phyloP scores from a whole-genome alignment of 1,140 invertebrate species.

The Drosophila malerkotliana region DNA sequence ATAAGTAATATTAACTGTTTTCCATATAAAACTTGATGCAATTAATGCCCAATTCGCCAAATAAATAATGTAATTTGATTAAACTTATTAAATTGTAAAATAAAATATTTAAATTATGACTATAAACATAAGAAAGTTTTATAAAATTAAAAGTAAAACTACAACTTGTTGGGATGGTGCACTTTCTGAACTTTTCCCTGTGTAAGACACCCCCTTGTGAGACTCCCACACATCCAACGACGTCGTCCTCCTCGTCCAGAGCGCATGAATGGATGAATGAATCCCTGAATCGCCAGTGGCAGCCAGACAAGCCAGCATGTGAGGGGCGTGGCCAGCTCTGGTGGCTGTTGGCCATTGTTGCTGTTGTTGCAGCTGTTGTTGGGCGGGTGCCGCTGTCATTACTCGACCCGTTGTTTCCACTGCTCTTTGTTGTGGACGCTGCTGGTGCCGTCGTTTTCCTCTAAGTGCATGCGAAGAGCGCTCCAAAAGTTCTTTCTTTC shows the following conservation, averaged over 20 bases:
- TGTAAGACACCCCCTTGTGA: constrained; percentile 21
- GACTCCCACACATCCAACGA: constrained; percentile 34
- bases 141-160: too few species aligned
- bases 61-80: too few species aligned
- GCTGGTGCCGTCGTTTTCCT: constrained; percentile 72
- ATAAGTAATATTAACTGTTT: too few species aligned
- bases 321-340: constrained; percentile 69
- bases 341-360: constrained; percentile 59
- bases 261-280: constrained; percentile 76
- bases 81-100: too few species aligned
- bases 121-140: too few species aligned
- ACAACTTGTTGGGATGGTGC: too few species aligned
- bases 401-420: constrained; percentile 53
- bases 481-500: constrained; percentile 63
- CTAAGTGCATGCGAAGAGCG: constrained; percentile 78
- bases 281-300: constrained; percentile 70
- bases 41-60: too few species aligned
- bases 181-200: constrained; percentile 17
- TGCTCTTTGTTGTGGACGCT: constrained; percentile 43
- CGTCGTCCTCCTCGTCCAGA: constrained; percentile 49
- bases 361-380: constrained; percentile 43
- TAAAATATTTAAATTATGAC: too few species aligned
- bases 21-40: too few species aligned
- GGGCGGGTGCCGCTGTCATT: constrained; percentile 60
- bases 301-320: constrained; percentile 53